Evolutionary conservation across 2,888 invertebrate species (phyloP), one percentile per base, ranked within the genome.

Genomic region (Platycheirus albimanus): DNA sequence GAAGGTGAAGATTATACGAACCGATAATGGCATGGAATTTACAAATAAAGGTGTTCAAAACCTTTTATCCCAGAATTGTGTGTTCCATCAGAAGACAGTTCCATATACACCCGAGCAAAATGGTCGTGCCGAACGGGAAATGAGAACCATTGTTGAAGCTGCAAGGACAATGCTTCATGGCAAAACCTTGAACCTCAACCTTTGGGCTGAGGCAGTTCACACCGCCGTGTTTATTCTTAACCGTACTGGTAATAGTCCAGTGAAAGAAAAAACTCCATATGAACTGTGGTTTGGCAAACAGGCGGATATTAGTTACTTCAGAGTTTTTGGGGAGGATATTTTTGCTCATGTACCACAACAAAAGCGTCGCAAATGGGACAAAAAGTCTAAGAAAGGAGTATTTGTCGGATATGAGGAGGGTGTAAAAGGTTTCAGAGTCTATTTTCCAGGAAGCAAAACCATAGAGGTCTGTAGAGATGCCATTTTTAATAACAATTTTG

Each of bases 141-240:
- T 87, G 74, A 84, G 87, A 70, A 89, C 87, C 43, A 83, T 89
- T 8, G 86, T 89, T 5, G 89, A 89, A 85, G 85, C 87, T n/a
- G 88, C 87, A 20, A 80, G 88, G 33, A 45, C 85, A 3, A 85
- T 86, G 81, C 24, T 24, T 24, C 24, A 24, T 24, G 24, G 3
- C 6, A 24, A 24, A 24, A 71, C 85, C 0, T 24, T 88, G 8
- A 45, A 77, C 20, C 70, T 85, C 28, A 85, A 85, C 13, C 80
- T 89, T 3, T 90, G 89, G 90, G 89, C 89, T 7, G 90, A 90
- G 84, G 90, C 90, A 0, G 87, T 89, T 0, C 86, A 87, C 6
- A 88, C 87, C 66, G 88, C 88, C 6, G 86, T 87, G 0, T 88
- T 88, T 74, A 67, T 89, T 11, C 71, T 89, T 2, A 90, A 90